Percentiles rank a stretch among this genome's conserved stretches.
Evolutionary conservation across 2,888 invertebrate species (phyloP).

Genomic region (Julus scanicus): DNA sequence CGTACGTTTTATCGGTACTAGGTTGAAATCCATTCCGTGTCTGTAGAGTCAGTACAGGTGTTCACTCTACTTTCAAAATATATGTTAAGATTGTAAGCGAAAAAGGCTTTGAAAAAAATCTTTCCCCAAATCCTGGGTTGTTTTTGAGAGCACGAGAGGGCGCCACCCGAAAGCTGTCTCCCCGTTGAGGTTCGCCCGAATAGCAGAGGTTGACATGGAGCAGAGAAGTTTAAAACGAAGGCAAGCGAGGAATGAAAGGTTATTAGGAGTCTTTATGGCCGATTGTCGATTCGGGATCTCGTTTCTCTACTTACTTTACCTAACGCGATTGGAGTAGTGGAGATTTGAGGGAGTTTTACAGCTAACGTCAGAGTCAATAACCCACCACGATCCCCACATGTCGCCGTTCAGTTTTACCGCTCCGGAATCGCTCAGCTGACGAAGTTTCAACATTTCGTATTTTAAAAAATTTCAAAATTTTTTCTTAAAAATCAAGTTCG

Average conservation of each 20-base stretch:
- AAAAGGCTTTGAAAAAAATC: no score
- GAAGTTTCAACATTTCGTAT: neutral
- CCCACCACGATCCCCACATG: constrained; percentile 20
- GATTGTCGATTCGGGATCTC: constrained; percentile 27
- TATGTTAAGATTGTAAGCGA: no score
- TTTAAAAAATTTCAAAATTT: neutral
- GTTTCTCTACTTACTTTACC: neutral
- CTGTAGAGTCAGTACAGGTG: no score
- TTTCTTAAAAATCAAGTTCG: neutral
- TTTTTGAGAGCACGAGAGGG: neutral
- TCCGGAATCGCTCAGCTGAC: neutral
- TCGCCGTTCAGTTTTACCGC: constrained; percentile 9
- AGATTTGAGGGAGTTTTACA: neutral
- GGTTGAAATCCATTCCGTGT: no score
- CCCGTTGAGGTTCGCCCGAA: neutral
- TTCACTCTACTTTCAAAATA: no score
- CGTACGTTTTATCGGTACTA: no score
- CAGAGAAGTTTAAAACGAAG: constrained; percentile 27
- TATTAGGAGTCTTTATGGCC: constrained; percentile 21
- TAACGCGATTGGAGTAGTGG: neutral
- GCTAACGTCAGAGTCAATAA: constrained; percentile 6
- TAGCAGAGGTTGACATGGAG: constrained; percentile 1
- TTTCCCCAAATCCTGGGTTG: neutral
- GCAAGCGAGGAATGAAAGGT: constrained; percentile 20
- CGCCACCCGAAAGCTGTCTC: neutral